These are phyloP conservation scores for Ephialtes manifestator DNA, from an alignment of 2,888 invertebrate species.

Conservation along the genomic window DNA sequence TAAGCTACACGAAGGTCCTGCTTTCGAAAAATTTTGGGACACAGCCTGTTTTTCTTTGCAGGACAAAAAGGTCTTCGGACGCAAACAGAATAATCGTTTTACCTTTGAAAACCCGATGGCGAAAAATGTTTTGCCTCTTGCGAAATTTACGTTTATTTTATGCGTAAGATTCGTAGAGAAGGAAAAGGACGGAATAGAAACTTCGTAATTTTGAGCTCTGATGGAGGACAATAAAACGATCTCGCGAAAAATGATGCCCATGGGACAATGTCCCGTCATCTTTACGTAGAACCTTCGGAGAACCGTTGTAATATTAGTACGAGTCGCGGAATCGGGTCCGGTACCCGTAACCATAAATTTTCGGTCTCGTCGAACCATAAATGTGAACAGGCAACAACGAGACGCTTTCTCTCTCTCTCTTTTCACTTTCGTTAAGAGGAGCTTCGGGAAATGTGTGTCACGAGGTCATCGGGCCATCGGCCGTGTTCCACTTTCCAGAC, in stretches of 20 bases:
- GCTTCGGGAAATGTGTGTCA: constrained; percentile 83
- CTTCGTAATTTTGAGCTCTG: constrained; percentile 28
- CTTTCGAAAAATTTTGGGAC: constrained; percentile 32
- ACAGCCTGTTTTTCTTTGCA: constrained; percentile 26
- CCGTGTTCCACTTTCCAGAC: constrained; percentile 84
- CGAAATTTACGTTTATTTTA: background rate
- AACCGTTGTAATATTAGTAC: constrained; percentile 29
- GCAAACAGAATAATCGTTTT: constrained; percentile 52
- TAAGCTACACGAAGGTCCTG: constrained; percentile 1
- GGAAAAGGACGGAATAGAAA: background rate
- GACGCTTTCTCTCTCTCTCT: constrained; percentile 54
- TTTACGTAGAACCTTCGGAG: constrained; percentile 42
- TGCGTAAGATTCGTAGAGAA: background rate
- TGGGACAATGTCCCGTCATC: constrained; percentile 17
- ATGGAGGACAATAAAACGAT: constrained; percentile 51
- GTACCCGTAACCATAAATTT: constrained; percentile 75
- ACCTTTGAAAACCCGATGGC: background rate
- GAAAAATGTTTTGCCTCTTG: constrained; percentile 25
- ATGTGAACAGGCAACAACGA: constrained; percentile 57
- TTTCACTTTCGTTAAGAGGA: constrained; percentile 84
- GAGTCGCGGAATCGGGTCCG: constrained; percentile 21
- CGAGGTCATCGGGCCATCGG: constrained; percentile 84
- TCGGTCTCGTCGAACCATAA: constrained; percentile 69
- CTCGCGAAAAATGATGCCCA: constrained; percentile 46
- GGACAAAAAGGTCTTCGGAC: constrained; percentile 31